Base-by-base conservation (phyloP, 2,113 vertebrate genomes). In the Mixornis gularis region DNA sequence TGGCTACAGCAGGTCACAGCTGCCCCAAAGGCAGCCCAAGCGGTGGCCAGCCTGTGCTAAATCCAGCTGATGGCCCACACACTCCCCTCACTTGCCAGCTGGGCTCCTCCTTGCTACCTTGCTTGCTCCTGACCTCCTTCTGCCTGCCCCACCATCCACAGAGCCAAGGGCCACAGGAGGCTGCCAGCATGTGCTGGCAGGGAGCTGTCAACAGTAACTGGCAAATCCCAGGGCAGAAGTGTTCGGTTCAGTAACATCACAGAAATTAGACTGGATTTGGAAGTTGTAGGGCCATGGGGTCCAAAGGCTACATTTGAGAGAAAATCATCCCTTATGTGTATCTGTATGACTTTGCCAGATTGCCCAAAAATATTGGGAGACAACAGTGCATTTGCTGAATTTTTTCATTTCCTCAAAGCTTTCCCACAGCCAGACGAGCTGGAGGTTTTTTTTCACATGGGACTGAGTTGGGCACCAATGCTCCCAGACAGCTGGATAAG, bases 231-330 rank as follows among this genome's bases (percentile, higher is more conserved):
- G 2, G 15, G 43, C 71, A 90, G 26, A 77, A 73, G 34, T 17
- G 46, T 55, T 76, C 0, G 0, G 13, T 17, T 71, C 3, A 4
- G 69, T 15, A 48, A 24, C 84, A 87, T 24, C 38, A n/a, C 40
- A 48, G 52, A 81, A 72, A 92, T 7, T 1, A 1, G 7, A 49
- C 25, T 55, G 69, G 51, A 40, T 86, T 51, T 46, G 40, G 86
- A 83, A 73, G 69, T 9, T 55, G 29, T 38, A 51, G 17, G 26
- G 66, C 32, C 36, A 53, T 1, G 3, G 16, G 13, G 12, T 63
- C 36, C 51, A 65, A 64, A 80, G 46, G 43, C 43, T 83, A 29
- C 1, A 1, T 26, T 9, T 32, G 17, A 87, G 36, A 77, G 53
- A 72, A 65, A 88, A 25, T 19, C 22, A 22, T 3, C 12, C 30